phyloP scores from a whole-genome alignment of 2,888 invertebrate genomes.

The Agrochola macilenta region DNA sequence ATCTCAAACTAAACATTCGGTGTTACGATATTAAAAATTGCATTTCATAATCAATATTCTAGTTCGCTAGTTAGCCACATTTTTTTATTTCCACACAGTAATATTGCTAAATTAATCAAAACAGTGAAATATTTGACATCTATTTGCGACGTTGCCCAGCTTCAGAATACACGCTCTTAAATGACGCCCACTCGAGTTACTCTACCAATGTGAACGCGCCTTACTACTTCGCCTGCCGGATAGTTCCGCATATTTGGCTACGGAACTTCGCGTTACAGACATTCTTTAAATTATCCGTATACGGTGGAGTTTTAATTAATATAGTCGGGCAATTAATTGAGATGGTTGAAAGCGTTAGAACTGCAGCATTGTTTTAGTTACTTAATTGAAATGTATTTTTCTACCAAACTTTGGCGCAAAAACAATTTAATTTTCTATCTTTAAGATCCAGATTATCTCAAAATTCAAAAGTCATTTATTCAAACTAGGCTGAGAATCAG shows the following conservation, averaged over 20 bases:
- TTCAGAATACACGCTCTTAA: too few species aligned
- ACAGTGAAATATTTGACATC: too few species aligned
- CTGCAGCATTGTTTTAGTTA: background rate
- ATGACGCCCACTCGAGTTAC: background rate
- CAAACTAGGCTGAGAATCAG: too few species aligned
- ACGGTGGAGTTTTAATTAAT: slow-evolving; percentile 50
- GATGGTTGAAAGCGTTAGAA: background rate
- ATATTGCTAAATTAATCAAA: too few species aligned
- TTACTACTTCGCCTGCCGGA: slow-evolving; percentile 1
- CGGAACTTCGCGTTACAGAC: slow-evolving; percentile 22
- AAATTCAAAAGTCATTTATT: too few species aligned
- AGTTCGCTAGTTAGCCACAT: too few species aligned
- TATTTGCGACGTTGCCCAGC: too few species aligned
- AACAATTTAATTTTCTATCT: background rate
- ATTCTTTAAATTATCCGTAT: slow-evolving; percentile 46
- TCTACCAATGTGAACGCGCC: slow-evolving; percentile 2
- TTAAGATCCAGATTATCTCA: background rate
- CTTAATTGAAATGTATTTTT: background rate
- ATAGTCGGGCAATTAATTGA: slow-evolving; percentile 32
- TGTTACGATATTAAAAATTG: too few species aligned
- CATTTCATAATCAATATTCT: too few species aligned
- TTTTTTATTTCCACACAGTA: too few species aligned
- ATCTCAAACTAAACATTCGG: too few species aligned
- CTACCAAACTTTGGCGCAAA: background rate
- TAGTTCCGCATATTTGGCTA: slow-evolving; percentile 54